Evolutionary conservation across 2,113 vertebrate species (phyloP).

Genomic region (Limnothrissa miodon): DNA sequence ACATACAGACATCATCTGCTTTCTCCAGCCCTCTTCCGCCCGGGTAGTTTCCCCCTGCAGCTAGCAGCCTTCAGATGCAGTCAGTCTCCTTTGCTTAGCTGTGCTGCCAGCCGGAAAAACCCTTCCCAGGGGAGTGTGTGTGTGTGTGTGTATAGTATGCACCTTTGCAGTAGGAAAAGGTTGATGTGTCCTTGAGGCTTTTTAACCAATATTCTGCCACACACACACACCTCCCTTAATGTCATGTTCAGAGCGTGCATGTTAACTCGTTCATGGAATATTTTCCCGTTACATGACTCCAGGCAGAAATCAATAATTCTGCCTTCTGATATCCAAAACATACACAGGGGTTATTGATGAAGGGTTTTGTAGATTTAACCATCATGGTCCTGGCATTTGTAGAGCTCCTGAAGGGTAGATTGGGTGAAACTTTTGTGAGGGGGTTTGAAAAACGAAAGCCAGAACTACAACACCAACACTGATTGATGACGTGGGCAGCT

Average conservation of each 20-base stretch:
- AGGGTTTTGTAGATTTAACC: neutral
- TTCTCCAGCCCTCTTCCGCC: neutral
- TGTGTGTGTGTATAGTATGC: neutral
- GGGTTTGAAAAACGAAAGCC: neutral
- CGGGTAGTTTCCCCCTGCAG: neutral
- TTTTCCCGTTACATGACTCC: neutral
- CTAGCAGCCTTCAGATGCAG: neutral
- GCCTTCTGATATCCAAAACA: neutral
- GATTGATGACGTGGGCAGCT: neutral
- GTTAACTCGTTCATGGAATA: neutral
- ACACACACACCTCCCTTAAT: neutral
- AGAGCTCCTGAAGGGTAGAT: neutral
- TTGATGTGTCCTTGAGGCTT: neutral
- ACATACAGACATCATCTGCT: neutral
- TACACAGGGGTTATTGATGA: neutral
- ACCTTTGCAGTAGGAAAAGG: conserved; percentile 4
- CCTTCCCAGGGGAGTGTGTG: neutral
- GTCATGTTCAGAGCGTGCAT: neutral
- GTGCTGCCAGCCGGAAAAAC: neutral
- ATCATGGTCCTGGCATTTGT: neutral
- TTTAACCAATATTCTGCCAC: neutral
- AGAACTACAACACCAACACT: neutral
- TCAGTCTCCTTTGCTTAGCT: neutral
- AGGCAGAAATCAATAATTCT: conserved; percentile 1
- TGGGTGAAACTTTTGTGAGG: neutral